Evolutionary conservation across 2,888 invertebrate genomes (phyloP).

Genomic region (Koerneria pararmatus): DNA sequence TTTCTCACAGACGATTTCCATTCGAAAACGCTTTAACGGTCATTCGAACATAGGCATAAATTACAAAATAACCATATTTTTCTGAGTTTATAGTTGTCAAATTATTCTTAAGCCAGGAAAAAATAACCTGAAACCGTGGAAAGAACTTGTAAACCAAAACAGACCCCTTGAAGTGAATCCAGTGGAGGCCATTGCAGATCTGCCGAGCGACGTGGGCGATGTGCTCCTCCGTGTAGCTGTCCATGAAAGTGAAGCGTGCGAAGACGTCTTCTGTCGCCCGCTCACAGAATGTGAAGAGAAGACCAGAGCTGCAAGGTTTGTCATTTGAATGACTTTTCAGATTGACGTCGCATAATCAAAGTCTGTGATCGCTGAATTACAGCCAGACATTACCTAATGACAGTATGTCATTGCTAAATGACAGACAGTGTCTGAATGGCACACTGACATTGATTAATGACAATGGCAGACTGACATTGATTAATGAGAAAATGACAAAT

Average conservation of each 20-base stretch:
- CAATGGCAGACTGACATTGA: no score
- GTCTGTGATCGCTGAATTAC: no score
- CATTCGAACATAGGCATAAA: no score
- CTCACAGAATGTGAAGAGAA: slow-evolving; percentile 62
- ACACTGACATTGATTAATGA: no score
- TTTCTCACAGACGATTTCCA: neutral
- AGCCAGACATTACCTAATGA: no score
- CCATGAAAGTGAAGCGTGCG: slow-evolving; percentile 81
- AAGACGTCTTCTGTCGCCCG: slow-evolving; percentile 72
- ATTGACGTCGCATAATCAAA: no score
- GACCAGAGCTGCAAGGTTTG: slow-evolving; percentile 55
- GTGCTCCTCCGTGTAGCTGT: slow-evolving; percentile 85
- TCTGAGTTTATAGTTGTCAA: slow-evolving; percentile 1
- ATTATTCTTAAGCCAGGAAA: neutral
- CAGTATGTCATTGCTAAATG: no score
- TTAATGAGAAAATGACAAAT: no score
- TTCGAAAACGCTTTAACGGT: slow-evolving; percentile 1
- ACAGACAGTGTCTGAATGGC: no score
- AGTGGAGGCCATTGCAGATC: slow-evolving; percentile 83
- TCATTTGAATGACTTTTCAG: no score
- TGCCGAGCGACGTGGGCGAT: slow-evolving; percentile 83
- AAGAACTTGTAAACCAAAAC: no score
- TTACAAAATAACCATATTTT: neutral
- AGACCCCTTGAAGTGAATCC: slow-evolving; percentile 84
- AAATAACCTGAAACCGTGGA: no score